Evolutionary conservation across 1,140 invertebrate species (phyloP).

Genomic region (Neodiprion lecontei): DNA sequence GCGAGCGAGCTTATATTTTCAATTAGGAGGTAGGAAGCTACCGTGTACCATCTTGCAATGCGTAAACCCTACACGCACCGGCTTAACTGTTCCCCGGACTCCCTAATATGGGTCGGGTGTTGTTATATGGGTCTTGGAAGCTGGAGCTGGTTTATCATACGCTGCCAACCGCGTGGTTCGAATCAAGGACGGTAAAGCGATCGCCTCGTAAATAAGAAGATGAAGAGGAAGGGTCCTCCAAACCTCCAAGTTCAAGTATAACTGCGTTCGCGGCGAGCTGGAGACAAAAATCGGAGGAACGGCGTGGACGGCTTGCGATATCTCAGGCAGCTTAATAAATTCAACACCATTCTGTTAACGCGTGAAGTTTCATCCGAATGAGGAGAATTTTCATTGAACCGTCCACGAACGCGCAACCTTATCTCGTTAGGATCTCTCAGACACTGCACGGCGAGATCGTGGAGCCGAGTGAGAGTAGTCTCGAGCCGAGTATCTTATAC

Average conservation of each 20-base stretch:
- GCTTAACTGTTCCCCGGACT: conserved; percentile 9
- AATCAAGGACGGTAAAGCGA: background rate
- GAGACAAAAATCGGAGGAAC: too few relatives aligned
- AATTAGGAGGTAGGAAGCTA: background rate
- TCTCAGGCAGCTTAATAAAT: too few relatives aligned
- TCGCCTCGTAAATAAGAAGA: too few relatives aligned
- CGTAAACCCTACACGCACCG: conserved; percentile 14
- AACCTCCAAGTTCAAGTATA: too few relatives aligned
- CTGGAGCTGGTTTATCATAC: conserved; percentile 5
- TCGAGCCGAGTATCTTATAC: too few relatives aligned
- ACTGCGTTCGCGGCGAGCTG: too few relatives aligned
- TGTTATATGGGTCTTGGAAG: background rate
- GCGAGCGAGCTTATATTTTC: background rate
- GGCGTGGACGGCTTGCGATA: too few relatives aligned
- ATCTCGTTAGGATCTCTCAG: background rate
- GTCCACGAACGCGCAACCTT: background rate
- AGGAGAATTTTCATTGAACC: conserved; percentile 4
- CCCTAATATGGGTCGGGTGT: conserved; percentile 15
- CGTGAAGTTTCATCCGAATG: background rate
- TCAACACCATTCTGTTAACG: background rate
- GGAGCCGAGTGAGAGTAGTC: too few relatives aligned
- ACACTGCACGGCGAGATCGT: background rate
- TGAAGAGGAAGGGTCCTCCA: too few relatives aligned
- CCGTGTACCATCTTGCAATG: conserved; percentile 4
- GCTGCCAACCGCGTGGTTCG: background rate